Evolutionary conservation across 2,888 invertebrate genomes (phyloP), one percentile per base, ranked within the genome.

Genomic region (Nephrocerus scutellatus): DNA sequence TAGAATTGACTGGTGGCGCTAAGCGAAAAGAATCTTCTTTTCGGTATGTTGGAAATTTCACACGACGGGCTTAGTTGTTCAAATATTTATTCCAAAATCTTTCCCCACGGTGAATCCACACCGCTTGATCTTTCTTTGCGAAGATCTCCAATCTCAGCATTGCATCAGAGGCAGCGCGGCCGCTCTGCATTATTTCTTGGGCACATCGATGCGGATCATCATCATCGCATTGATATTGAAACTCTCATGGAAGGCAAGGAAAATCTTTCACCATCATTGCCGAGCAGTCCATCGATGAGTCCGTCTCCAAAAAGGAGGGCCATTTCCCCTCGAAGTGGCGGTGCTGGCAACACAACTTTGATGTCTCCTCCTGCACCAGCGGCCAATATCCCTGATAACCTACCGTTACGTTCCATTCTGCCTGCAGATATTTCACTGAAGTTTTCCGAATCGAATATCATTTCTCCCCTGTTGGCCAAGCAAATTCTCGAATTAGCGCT

Each of bases 101-200:
- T 4, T 7, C 14, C n/a, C 7, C 24, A 4, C 13, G 70, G 74
- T 53, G 79, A 79, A 49, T 74, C 76, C 3, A 77, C 79, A 2
- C 88, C 89, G 1, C 70, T 89, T 48, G 89, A 90, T 71, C 74
- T 90, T 37, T 87, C 86, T 49, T 73, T 89, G 21, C 74, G 87
- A 31, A 61, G 65, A 3, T 77, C 83, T 4, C 81, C 84, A 1
- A 59, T 62, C 29, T 44, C 57, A 0, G 52, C 55, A 7, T 67
- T 74, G n/a, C 69, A 68, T 41, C 71, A 75, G 32, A 74, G 85
- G 26, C 65, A 64, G 43, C 63, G 61, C 10, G 44, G 62, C 3
- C 54, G 57, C 18, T 50, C 59, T 2, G 48, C 51, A 5, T 74
- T 81, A 6, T 51, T 59, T 26, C 45, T 60, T 6, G 22, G 37